Evolutionary conservation across 2,113 vertebrate genomes (phyloP).

Genomic region (Gila orcuttii): DNA sequence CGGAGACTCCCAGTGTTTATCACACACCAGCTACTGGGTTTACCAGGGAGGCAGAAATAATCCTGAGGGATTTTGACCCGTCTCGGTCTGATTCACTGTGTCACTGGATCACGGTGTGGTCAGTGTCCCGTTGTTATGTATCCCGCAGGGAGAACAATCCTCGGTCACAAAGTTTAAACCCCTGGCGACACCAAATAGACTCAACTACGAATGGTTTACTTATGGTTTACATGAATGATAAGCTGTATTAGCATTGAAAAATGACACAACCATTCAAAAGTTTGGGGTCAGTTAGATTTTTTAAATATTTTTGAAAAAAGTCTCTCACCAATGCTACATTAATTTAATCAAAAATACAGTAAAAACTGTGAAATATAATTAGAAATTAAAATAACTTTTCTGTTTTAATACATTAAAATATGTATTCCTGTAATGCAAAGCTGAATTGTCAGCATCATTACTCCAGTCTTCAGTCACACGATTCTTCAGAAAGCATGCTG

Average conservation of each 20-base stretch:
- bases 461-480: no score
- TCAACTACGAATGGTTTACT: background rate
- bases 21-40: background rate
- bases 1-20: background rate
- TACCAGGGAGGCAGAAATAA: background rate
- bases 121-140: background rate
- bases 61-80: background rate
- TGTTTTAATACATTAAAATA: no score
- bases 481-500: no score
- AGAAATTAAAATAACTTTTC: no score
- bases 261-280: background rate
- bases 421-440: no score
- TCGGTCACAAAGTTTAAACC: background rate
- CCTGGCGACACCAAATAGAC: background rate
- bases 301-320: background rate
- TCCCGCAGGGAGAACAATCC: background rate
- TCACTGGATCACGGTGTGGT: background rate
- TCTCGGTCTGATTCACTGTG: conserved; percentile 1
- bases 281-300: background rate
- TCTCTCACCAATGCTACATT: no score
- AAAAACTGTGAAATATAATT: no score
- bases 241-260: background rate
- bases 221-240: background rate
- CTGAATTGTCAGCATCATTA: no score
- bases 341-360: no score